A percentile compares a stretch with the other conserved stretches of the same genome.
Conservation (phyloP, 2,797 vertebrate species). For the Cossypha heuglini region DNA sequence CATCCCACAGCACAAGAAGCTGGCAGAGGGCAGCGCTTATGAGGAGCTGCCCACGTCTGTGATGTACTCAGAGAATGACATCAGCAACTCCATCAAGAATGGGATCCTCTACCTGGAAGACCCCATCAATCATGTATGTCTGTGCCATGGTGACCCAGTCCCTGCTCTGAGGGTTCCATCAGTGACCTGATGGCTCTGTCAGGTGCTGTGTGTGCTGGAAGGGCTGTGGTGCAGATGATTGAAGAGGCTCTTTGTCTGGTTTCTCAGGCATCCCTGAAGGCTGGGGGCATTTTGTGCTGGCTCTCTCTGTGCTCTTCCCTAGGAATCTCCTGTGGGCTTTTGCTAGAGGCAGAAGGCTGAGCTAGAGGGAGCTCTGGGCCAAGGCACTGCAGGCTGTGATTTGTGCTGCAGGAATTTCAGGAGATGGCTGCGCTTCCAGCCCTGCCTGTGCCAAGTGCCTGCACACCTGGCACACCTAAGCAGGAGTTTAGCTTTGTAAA, state of each 20-base stretch:
- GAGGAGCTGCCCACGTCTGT: constrained; percentile 92
- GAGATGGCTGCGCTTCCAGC: neutral
- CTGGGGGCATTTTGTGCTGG: neutral
- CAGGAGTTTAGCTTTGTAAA: neutral
- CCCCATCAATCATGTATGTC: constrained; percentile 91
- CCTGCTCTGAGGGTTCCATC: neutral
- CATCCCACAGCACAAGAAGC: constrained; percentile 91
- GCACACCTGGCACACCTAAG: neutral
- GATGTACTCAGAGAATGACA: constrained; percentile 96
- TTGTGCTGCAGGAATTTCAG: neutral
- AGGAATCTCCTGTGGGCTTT: neutral
- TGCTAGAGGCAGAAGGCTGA: constrained; percentile 22
- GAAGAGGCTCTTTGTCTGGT: accelerated
- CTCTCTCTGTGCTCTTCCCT: neutral
- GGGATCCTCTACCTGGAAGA: constrained; percentile 96
- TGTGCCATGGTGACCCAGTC: neutral
- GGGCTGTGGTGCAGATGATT: neutral
- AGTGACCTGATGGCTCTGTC: accelerated
- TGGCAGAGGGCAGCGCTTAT: constrained; percentile 95
- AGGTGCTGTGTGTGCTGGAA: neutral
- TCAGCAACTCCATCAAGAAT: constrained; percentile 99
- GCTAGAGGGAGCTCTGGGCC: constrained; percentile 56
- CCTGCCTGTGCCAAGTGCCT: neutral
- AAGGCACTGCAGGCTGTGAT: neutral
- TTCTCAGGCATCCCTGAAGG: neutral